Evolutionary conservation across 2,797 vertebrate genomes (phyloP), one percentile per base, ranked within the genome.

Genomic region (Silurus lanzhouensis): DNA sequence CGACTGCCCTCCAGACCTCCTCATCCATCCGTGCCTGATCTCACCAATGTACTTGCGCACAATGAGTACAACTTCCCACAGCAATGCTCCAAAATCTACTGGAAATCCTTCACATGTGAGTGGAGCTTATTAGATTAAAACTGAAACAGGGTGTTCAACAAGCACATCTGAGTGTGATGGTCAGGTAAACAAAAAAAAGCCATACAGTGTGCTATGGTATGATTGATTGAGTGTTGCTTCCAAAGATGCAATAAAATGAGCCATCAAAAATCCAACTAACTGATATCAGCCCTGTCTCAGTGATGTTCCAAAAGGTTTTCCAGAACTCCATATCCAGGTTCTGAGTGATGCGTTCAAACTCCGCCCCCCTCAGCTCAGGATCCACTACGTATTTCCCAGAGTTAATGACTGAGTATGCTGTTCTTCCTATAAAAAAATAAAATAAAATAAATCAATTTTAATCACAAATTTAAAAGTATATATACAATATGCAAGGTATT

Each of bases 231-330:
- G 15, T 52, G 10, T 74, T 52, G 70, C 12, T 72, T 52, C n/a
- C n/a, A 6, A 27, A 27, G 27, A 72, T 87, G 2, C 10, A 72
- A 72, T 38, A 60, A 76, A 81, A 44, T 3, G 55, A 64, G 17
- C 7, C 15, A 75, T 8, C n/a, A 48, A 60, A 66, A 88, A 87
- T 85, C 71, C 83, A 81, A 91, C 95, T 91, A 91, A 96, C 95
- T 87, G 95, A 87, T 84, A 96, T 81, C 58, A 95, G 77, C 83
- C 92, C 93, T 0, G 94, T 94, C 86, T 96, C 95, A 0, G 95
- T 96, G 79, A 96, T 89, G 90, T 96, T 96, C 95, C 95, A 96
- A 93, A 96, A 96, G 67, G 93, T 92, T 89, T 96, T 96, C 95
- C 95, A 96, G 87, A 96, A 96, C 79, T 95, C 92, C 91, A 96